Conservation (phyloP, 2,113 vertebrate species). For the Merops nubicus region DNA sequence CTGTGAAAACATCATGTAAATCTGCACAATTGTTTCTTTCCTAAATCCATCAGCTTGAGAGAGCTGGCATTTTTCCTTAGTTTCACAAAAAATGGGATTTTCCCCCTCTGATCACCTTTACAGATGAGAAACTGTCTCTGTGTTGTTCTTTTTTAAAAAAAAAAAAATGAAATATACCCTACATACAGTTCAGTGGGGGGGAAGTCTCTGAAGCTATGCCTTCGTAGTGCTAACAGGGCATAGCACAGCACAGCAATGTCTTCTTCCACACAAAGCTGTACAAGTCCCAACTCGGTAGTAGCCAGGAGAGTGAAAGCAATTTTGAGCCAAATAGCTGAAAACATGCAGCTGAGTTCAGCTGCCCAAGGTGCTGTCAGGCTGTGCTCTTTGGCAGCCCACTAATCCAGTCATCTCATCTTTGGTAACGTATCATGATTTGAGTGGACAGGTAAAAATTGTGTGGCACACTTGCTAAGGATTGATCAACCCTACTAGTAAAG, state of each 20-base stretch:
- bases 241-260: not conserved
- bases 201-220: not conserved
- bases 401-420: not conserved
- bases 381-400: not conserved
- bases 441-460: not conserved
- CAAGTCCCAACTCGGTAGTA: not conserved
- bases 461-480: not conserved
- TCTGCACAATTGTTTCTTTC: not conserved
- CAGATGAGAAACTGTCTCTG: not conserved
- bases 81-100: not conserved
- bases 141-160: not conserved
- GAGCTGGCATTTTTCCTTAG: not conserved
- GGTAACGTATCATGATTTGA: not conserved
- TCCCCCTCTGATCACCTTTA: not conserved
- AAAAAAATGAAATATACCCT: not conserved
- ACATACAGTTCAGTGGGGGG: fast-evolving
- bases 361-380: not conserved
- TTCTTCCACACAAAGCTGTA: not conserved
- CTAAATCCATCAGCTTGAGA: not conserved
- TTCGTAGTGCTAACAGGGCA: not conserved
- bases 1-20: fast-evolving
- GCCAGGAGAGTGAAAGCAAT: not conserved
- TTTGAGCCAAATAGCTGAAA: not conserved
- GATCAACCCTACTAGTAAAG: not conserved
- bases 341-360: not conserved